Percentiles rank a stretch among this genome's conserved stretches.
Conservation (phyloP, 1,140 invertebrate species). For the Penaeus vannamei region DNA sequence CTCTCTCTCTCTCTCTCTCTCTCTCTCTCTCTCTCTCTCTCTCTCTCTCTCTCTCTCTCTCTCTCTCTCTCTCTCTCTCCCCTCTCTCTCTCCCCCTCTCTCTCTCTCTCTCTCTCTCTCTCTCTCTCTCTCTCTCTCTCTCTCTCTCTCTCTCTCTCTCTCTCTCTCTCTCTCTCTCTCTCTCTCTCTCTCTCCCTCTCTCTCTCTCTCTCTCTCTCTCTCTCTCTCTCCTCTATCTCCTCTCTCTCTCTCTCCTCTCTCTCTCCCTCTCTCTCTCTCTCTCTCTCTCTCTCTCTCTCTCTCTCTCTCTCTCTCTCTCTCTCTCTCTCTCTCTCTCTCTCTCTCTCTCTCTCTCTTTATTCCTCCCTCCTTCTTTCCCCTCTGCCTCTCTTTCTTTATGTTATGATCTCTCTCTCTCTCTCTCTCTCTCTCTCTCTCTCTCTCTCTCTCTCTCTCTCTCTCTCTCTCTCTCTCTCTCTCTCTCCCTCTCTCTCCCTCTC, state of each 20-base stretch:
- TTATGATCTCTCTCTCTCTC: neutral
- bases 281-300: no score
- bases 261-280: neutral
- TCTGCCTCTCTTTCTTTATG: neutral
- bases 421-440: neutral
- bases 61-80: neutral
- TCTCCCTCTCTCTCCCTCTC: no score
- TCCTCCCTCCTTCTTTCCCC: neutral
- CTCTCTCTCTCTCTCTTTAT: neutral
- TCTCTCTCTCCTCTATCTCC: neutral
- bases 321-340: neutral
- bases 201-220: neutral
- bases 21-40: neutral
- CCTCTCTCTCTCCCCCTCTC: neutral
- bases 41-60: neutral
- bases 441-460: conserved; percentile 20
- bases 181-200: neutral
- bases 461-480: conserved; percentile 21
- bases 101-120: neutral
- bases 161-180: neutral
- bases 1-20: neutral
- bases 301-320: no score
- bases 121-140: neutral
- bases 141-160: neutral
- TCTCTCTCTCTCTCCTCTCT: neutral